These are phyloP conservation scores for Esox masquinongy DNA, from an alignment of 2,797 vertebrate genomes.

Conservation along the genomic window DNA sequence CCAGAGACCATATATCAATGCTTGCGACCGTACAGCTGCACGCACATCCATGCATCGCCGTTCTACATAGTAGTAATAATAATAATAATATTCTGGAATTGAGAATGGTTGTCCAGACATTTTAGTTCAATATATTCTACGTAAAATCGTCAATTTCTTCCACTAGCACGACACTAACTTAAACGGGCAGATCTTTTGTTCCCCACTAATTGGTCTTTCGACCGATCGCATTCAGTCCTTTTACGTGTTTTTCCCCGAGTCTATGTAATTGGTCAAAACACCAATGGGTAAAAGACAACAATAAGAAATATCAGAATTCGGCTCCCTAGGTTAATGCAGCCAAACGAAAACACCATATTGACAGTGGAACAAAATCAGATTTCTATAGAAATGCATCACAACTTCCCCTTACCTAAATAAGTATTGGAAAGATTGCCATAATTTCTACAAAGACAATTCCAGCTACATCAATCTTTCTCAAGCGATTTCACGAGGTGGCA, in stretches of 20 bases:
- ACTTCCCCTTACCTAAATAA: not conserved
- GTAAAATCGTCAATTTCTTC: not conserved
- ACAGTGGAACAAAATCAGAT: not conserved
- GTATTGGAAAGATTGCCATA: not conserved
- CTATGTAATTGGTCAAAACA: no score
- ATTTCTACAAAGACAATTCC: not conserved
- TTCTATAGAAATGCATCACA: no score
- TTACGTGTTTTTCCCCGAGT: no score
- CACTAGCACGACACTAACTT: no score
- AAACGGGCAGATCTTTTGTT: no score
- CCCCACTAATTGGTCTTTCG: no score
- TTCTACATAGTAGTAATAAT: conserved; percentile 33
- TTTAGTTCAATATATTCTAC: not conserved
- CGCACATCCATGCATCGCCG: conserved; percentile 3
- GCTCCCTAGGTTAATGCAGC: conserved; percentile 14
- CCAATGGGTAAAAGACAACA: no score
- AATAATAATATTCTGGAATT: not conserved
- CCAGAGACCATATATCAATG: no score
- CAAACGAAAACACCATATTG: conserved; percentile 21
- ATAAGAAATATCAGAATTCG: no score
- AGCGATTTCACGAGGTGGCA: not conserved
- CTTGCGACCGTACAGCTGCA: conserved; percentile 8
- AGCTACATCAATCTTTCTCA: not conserved
- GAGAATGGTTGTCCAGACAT: not conserved
- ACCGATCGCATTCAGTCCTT: no score